Evolutionary conservation across 2,888 invertebrate species (phyloP).

Genomic region (Lasioglossum pauxillum): DNA sequence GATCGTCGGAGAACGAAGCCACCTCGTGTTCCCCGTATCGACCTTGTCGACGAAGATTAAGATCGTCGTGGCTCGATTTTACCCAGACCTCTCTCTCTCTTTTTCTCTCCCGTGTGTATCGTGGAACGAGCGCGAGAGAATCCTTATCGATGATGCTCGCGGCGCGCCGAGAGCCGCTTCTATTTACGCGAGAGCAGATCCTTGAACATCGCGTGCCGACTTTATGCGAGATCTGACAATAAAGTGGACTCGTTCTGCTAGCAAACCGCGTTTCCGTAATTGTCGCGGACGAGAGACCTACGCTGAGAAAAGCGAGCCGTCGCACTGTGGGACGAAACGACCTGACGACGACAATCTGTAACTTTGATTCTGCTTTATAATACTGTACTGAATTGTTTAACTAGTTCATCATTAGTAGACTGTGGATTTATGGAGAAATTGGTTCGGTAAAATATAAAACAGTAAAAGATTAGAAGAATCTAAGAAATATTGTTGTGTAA

Average conservation of each 20-base stretch:
- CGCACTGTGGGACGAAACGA: no score
- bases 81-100: slow-evolving; percentile 21
- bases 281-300: neutral
- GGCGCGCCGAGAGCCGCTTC: neutral
- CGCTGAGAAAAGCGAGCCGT: neutral
- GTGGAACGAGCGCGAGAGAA: slow-evolving; percentile 39
- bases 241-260: neutral
- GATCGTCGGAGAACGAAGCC: slow-evolving; percentile 50
- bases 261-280: slow-evolving; percentile 1
- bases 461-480: no score
- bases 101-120: neutral
- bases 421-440: no score
- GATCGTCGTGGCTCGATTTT: slow-evolving; percentile 59
- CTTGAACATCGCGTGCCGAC: neutral
- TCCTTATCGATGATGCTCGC: slow-evolving; percentile 43
- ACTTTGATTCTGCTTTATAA: no score
- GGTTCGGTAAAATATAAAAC: no score
- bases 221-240: neutral
- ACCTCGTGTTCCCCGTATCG: slow-evolving; percentile 54
- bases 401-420: no score
- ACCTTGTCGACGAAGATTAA: slow-evolving; percentile 64
- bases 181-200: slow-evolving; percentile 15
- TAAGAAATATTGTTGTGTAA: no score
- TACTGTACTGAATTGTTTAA: no score
- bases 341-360: no score